Base-by-base conservation (phyloP, 2,113 vertebrate species). In the Eubucco bourcierii region DNA sequence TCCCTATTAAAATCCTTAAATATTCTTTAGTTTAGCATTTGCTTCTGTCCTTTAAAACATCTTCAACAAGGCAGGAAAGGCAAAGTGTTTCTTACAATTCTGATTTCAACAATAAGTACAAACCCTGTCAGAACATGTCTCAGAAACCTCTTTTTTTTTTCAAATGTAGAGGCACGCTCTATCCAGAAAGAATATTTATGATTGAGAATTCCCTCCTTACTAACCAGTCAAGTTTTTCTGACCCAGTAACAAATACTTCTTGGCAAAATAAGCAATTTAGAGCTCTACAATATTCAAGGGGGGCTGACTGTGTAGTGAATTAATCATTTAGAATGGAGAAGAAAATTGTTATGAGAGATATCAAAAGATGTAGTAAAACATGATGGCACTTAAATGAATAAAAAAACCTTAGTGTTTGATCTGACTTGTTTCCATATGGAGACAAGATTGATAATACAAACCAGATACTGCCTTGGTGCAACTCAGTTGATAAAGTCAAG, bases 401-500 rank as follows among this genome's bases (percentile, higher is more conserved):
- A 83, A 87, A 61, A 77, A 67, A 60, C 17, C 58, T 39, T 78
- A 44, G 84, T 1, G 5, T 68, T 75, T 92, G 47, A 79, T 87
- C 74, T n/a, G 65, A 80, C 68, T 83, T 71, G 31, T 71, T 94
- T 84, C 91, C 87, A 81, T 24, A 39, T 34, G 61, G 47, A 94
- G 37, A 90, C 73, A 93, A 78, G 77, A 80, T 1, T 67, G 70
- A 86, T 93, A 92, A 95, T 61, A 84, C 50, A 87, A 92, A 81
- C 33, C 84, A 95, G 89, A 34, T 47, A 92, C 5, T 81, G 47
- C 61, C 78, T 61, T 72, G 74, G 47, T 80, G 31, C 44, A 68
- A 58, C 23, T 79, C 67, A 64, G 53, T 67, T 87, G 47, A 56
- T 37, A 61, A 75, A 92, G 73, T 78, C 53, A 58, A 60, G 74